These are phyloP conservation scores for Empidonax alnorum DNA, from an alignment of 2,113 vertebrate species.

Conservation along the genomic window DNA sequence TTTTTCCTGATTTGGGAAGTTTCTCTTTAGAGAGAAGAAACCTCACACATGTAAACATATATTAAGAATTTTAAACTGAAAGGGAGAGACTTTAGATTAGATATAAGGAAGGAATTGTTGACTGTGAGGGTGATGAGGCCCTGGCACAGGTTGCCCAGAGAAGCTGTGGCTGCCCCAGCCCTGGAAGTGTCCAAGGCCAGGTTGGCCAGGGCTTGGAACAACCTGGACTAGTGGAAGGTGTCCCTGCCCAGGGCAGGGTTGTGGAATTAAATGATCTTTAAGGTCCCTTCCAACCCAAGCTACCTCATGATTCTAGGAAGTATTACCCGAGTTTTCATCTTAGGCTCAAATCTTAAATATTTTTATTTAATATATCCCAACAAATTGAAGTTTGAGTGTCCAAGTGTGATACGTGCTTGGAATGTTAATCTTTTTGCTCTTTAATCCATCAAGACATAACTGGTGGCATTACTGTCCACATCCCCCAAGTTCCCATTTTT, in stretches of 20 bases:
- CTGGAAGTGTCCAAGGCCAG: background rate
- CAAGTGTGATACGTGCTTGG: background rate
- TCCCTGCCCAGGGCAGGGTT: background rate
- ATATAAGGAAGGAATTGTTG: accelerated
- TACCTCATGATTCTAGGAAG: background rate
- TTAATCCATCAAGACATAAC: background rate
- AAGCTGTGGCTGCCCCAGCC: background rate
- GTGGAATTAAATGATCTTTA: background rate
- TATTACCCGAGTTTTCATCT: background rate
- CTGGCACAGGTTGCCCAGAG: background rate
- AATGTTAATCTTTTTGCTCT: background rate
- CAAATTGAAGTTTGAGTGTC: background rate
- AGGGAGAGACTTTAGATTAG: background rate
- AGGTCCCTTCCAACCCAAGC: background rate
- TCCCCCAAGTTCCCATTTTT: background rate
- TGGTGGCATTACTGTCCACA: background rate
- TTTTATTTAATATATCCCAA: background rate
- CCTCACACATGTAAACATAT: accelerated
- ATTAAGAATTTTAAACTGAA: background rate
- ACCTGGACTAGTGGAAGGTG: accelerated
- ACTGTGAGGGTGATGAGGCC: accelerated
- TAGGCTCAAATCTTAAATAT: background rate
- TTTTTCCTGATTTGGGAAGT: background rate
- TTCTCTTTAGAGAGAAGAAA: background rate
- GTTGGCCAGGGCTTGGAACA: accelerated